These are phyloP conservation scores for Sminthurinus aureus DNA, from an alignment of 2,888 invertebrate genomes.

Conservation along the genomic window DNA sequence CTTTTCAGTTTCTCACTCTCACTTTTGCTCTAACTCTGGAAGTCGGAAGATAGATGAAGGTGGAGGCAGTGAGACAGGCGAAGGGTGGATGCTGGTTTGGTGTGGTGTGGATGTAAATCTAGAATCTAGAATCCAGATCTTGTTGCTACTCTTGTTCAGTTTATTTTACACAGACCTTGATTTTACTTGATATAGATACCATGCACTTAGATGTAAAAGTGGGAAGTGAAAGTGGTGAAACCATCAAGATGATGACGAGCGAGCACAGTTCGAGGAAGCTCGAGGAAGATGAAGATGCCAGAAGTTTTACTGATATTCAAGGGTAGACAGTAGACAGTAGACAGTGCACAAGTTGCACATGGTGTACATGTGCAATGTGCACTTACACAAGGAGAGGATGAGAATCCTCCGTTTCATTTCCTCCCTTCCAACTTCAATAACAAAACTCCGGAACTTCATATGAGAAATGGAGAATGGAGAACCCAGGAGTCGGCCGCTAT, in stretches of 20 bases:
- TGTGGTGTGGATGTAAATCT: no score
- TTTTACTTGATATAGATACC: no score
- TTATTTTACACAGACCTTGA: no score
- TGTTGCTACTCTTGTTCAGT: no score
- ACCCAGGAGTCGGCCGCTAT: not conserved
- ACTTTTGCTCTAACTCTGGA: not conserved
- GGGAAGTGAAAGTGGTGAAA: constrained; percentile 14
- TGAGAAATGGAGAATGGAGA: not conserved
- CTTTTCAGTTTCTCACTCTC: not conserved
- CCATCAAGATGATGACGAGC: constrained; percentile 15
- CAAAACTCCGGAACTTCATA: not conserved
- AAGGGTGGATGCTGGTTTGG: constrained; percentile 10
- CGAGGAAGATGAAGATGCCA: not conserved
- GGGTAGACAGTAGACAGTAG: no score
- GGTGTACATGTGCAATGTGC: not conserved
- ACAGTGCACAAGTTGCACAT: no score
- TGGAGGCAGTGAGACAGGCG: constrained; percentile 7
- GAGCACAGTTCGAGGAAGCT: not conserved
- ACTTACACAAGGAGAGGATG: not conserved
- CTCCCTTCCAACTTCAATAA: not conserved
- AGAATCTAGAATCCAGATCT: no score
- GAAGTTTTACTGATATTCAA: no score
- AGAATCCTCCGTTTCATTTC: not conserved
- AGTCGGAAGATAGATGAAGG: constrained; percentile 31
- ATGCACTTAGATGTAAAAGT: not conserved